Evolutionary conservation across 2,797 vertebrate genomes (phyloP), one percentile per base, ranked within the genome.

Genomic region (Geotrypetes seraphini): DNA sequence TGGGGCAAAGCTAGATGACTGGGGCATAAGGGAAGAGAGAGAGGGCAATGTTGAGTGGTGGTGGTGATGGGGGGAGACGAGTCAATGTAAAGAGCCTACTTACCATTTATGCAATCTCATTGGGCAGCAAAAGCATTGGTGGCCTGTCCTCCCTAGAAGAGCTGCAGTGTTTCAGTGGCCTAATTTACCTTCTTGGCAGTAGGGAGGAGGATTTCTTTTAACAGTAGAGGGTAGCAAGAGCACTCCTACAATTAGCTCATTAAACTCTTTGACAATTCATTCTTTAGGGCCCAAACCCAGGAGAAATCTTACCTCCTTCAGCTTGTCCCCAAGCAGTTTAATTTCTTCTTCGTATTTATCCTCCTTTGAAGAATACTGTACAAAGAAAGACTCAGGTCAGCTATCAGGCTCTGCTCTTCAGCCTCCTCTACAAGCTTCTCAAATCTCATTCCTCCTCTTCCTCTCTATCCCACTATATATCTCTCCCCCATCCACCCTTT

Each of bases 321-420:
- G 86, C 54, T 96, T 96, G 58, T 96, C 92, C 25, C 87, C 89
- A 11, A 97, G 85, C 47, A 93, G 79, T 75, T 84, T 87, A 43
- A 98, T 93, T 67, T 98, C 95, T 43, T 98, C 95, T 68, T 97
- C 93, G 0, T 94, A 98, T 64, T 97, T 97, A 63, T 98, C 94
- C 61, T 98, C 95, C 74, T 98, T 98, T 72, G 89, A 90, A 31
- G 93, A 91, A 58, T 93, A 97, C 93, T 97, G 75, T 31, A 72
- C 73, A 60, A 44, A 63, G 26, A 71, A 4, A 69, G n/a, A 37
- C 1, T 12, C 0, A 0, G 40, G 10, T 28, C 51, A 7, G 6
- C 5, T 16, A 16, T 1, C 1, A 19, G 10, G 39, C 2, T 17
- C 8, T 0, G 7, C 10, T 16, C 12, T 0, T 1, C 10, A 28